Conservation (phyloP, 2,888 invertebrate genomes). For the Stomorhina lunata region DNA sequence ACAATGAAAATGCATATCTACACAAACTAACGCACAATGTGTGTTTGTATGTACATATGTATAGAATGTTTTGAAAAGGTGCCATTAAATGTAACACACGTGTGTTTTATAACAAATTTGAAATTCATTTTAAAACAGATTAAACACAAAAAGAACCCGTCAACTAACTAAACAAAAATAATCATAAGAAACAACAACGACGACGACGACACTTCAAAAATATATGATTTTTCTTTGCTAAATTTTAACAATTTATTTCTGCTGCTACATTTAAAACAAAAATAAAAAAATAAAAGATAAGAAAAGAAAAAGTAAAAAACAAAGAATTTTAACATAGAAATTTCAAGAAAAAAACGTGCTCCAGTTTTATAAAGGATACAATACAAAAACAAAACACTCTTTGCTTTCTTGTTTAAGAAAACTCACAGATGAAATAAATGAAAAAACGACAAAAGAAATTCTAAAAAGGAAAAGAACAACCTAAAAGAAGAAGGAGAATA, state of each 20-base stretch:
- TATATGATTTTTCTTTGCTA: slow-evolving; percentile 7
- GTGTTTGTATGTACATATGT: slow-evolving; percentile 33
- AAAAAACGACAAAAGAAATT: slow-evolving; percentile 18
- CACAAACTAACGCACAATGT: slow-evolving; percentile 8
- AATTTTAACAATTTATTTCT: slow-evolving; percentile 36
- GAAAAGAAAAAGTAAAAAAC: neutral
- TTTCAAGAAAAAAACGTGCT: slow-evolving; percentile 55
- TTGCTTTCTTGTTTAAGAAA: slow-evolving; percentile 23
- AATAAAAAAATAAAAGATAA: neutral
- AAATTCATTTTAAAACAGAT: slow-evolving; percentile 48
- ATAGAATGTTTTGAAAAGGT: neutral
- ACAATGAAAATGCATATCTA: neutral
- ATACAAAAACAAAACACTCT: slow-evolving; percentile 34
- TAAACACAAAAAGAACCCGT: slow-evolving; percentile 65
- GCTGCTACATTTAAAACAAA: slow-evolving; percentile 2
- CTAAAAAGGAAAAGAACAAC: slow-evolving; percentile 33
- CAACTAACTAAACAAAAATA: slow-evolving; percentile 28
- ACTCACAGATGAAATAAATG: slow-evolving; percentile 19
- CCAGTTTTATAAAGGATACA: slow-evolving; percentile 39
- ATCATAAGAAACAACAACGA: slow-evolving; percentile 58
- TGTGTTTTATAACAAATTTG: slow-evolving; percentile 42
- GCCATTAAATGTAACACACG: slow-evolving; percentile 28
- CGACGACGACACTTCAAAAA: slow-evolving; percentile 3
- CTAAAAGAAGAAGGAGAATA: slow-evolving; percentile 20
- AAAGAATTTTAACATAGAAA: neutral